Base-by-base conservation (phyloP, 2,113 vertebrate genomes). In the Cettia cetti region DNA sequence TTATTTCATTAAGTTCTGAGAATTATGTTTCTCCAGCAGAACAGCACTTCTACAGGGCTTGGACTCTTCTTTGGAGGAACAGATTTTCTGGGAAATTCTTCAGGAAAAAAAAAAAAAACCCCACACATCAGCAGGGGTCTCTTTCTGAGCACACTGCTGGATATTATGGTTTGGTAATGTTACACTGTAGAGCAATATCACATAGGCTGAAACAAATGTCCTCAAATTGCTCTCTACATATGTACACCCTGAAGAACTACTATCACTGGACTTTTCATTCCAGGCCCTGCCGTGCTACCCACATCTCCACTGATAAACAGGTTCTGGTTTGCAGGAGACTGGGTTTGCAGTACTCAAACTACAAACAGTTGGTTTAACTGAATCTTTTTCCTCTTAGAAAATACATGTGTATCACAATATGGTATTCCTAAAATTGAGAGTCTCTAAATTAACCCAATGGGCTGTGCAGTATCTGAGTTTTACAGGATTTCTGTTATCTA, bases 41-140 rank as follows among this genome's bases (percentile, higher is more conserved):
- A 37, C 16, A 64, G 21, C 49, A 50, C 39, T 95, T 56, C 87
- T 80, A 7, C 3, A 14, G 19, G 13, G 61, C 30, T n/a, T 2
- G 0, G 42, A 74, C 19, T 10, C 37, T 57, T 78, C 65, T 49
- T 19, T 37, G 83, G 15, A 78, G 11, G 7, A 69, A 71, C 2
- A 49, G 31, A 79, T 57, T 94, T 94, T 81, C 31, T 68, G 59
- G 70, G 53, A 92, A 91, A 87, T 72, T 24, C 53, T 75, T 84
- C 13, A 53, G 39, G 13, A 19, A 49, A 70, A 40, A 13, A 61
- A 27, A 42, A 18, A 53, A 37, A 49, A 14, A 26, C 11, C 11
- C 12, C 12, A 33, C 4, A 35, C 24, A 75, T 20, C 26, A 94
- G 21, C 70, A 92, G 53, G 40, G 13, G 3, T 24, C 30, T 63